phyloP scores from a whole-genome alignment of 2,797 vertebrate genomes.

The Notoglanidium macrostoma region DNA sequence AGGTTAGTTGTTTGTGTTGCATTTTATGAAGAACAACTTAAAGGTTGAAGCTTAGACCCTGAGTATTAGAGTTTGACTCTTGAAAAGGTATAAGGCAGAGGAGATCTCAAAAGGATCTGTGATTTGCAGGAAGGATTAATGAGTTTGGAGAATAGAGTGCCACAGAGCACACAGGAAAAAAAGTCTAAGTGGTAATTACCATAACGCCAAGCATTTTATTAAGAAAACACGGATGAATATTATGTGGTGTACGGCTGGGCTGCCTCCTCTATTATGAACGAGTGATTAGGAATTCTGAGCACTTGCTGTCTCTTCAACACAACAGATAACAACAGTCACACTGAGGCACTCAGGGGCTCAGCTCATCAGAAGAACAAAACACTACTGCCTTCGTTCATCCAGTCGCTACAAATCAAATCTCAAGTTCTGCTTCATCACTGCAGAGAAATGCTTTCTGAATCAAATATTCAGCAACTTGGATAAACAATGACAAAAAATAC shows the following conservation, averaged over 20 bases:
- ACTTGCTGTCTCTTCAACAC: conserved; percentile 48
- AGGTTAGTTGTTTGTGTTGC: background rate
- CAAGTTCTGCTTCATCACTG: background rate
- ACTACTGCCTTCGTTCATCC: conserved; percentile 23
- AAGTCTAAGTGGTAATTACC: conserved; percentile 57
- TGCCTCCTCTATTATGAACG: conserved; percentile 38
- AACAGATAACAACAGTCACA: conserved; percentile 38
- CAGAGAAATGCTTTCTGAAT: conserved; percentile 18
- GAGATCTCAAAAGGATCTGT: conserved; percentile 31
- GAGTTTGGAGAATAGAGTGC: conserved; percentile 37
- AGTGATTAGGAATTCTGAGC: conserved; percentile 59
- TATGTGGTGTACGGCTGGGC: conserved; percentile 34
- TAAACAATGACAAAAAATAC: conserved; percentile 9
- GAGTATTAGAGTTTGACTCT: background rate
- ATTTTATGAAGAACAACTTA: background rate
- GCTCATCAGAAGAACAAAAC: conserved; percentile 39
- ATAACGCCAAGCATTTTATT: conserved; percentile 36
- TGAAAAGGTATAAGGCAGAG: background rate
- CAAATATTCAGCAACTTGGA: conserved; percentile 40
- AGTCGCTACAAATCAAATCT: conserved; percentile 19
- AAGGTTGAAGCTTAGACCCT: background rate
- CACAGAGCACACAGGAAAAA: conserved; percentile 21
- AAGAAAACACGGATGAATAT: conserved; percentile 42
- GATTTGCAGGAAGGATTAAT: conserved; percentile 50
- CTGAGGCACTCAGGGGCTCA: conserved; percentile 41